These are phyloP conservation scores for Chrysolina oricalcia DNA, from an alignment of 2,888 invertebrate genomes.

Conservation along the genomic window DNA sequence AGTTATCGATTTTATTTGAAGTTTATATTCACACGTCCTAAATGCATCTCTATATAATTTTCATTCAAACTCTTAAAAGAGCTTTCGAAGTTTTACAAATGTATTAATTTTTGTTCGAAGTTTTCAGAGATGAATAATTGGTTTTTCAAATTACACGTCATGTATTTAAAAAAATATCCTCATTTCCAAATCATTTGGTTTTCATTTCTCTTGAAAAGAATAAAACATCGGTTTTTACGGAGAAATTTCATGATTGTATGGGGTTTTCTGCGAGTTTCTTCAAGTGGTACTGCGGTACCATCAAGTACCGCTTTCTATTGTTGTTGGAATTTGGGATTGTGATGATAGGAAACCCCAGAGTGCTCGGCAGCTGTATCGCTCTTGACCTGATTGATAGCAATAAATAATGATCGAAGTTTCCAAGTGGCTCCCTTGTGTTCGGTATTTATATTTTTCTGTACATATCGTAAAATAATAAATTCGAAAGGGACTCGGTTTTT, in stretches of 20 bases:
- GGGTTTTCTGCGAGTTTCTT: neutral
- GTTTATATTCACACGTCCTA: too few species aligned
- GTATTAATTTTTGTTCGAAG: too few species aligned
- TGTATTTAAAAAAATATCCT: too few species aligned
- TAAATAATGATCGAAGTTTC: neutral
- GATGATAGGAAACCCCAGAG: neutral
- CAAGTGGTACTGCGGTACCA: constrained; percentile 1
- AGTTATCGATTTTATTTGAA: neutral
- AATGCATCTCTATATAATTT: too few species aligned
- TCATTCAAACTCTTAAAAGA: too few species aligned
- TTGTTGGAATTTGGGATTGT: neutral
- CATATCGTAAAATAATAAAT: neutral
- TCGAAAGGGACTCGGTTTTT: neutral
- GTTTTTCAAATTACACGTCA: too few species aligned
- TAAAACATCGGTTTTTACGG: neutral
- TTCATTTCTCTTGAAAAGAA: neutral
- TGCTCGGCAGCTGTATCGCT: neutral
- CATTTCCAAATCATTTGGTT: neutral
- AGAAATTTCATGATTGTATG: neutral
- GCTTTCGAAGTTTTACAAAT: too few species aligned
- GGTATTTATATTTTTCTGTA: neutral
- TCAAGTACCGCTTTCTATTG: constrained; percentile 11
- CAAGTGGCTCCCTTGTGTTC: neutral
- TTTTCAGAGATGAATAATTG: too few species aligned
- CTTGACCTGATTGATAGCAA: constrained; percentile 13